Evolutionary conservation across 1,140 invertebrate species (phyloP), one percentile per base, ranked within the genome.

Genomic region (Diorhabda sublineata): DNA sequence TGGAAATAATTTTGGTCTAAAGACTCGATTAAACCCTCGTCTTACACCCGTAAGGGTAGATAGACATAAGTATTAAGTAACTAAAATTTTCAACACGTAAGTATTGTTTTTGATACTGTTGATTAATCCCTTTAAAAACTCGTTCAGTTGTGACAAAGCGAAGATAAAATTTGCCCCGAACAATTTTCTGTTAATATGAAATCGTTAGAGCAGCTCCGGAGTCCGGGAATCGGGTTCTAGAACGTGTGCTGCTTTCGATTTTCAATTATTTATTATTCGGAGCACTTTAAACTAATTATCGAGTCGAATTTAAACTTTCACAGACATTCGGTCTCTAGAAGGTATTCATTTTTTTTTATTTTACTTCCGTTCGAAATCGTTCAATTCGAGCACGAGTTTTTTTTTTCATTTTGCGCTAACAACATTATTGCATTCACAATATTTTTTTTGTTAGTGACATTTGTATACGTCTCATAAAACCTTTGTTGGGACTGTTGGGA

Each of bases 231-330:
- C 47, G 47, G n/a, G 47, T n/a, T 8, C 47, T n/a, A 52, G n/a
- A 52, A 52, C 47, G 47, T 52, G 47, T 52, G 47, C 47, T 52
- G 26, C 26, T 52, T 52, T n/a, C 47, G n/a, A 8, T 52, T 52
- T 52, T 52, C 6, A 52, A 8, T 52, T 52, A 52, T 52, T 52
- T 52, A 52, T 52, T 52, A 52, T 52, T 52, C 47, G 6, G 6
- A n/a, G n/a, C 47, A n/a, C 47, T 52, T 52, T 52, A 52, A 52
- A 52, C 47, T 52, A 52, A 52, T 52, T 52, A 52, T 52, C n/a
- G 47, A 52, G 47, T 8, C 47, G 47, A 52, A 52, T 52, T 52
- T 52, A 52, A 52, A 52, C 47, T 52, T 52, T 52, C n/a, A 52
- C 47, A 52, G 47, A 6, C 47, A 4, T 52, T 52, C 47, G 47